Evolutionary conservation across 1,140 invertebrate genomes (phyloP), one percentile per base, ranked within the genome.

Genomic region (Bombus turneri): DNA sequence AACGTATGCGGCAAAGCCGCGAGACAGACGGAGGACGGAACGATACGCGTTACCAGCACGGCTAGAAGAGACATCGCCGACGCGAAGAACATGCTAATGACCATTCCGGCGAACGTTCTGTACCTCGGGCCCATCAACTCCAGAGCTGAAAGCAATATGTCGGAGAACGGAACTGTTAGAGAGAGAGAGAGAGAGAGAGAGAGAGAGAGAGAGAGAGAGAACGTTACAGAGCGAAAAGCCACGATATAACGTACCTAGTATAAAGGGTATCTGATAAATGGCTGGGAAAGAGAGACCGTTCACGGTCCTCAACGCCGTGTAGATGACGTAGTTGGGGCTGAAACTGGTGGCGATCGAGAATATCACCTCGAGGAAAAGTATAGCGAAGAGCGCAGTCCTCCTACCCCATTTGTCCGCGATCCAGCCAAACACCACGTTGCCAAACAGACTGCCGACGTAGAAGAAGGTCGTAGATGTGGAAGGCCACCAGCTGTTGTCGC

Each of bases 231-330:
- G n/a, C 59, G 8, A n/a, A 13, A 15, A n/a, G 6, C 25, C 12
- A 25, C 71, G 31, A 34, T n/a, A 1, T 1, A n/a, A 28, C 64
- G 47, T 90, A 96, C 96, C 96, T 77, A 97, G 93, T 87, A 97
- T 97, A 86, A 97, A 97, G 39, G 97, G 97, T 91, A 96, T 96
- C 88, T 97, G 96, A 92, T 97, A 97, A 86, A 97, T 95, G 39
- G 97, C 97, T 53, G 97, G 97, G 88, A 97, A 97, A 88, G 97
- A 97, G 66, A 97, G 95, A 59, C 97, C 97, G 75, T 96, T 96
- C 53, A 96, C 94, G 59, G 97, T 96, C 75, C 97, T 96, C 53
- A 97, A 91, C 12, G 95, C 95, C 6, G 96, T 96, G 93, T 97
- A 97, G 10, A 95, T 96, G 90, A 96, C 96, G 91, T 97, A 97